These are phyloP conservation scores for Hermodice carunculata DNA, from an alignment of 2,888 invertebrate genomes.

Conservation along the genomic window DNA sequence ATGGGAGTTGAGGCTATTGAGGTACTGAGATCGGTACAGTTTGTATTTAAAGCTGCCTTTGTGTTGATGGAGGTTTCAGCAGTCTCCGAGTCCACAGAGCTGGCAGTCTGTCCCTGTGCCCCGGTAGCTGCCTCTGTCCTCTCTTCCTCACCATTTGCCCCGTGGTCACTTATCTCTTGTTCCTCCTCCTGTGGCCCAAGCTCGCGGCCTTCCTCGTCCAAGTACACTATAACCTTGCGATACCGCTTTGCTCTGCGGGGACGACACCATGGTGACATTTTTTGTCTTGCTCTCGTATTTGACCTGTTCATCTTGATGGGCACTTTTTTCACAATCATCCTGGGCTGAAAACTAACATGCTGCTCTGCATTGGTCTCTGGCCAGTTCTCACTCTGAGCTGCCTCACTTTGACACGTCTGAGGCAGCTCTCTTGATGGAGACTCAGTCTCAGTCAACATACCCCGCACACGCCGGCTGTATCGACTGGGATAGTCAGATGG, in stretches of 20 bases:
- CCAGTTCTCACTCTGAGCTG: not conserved
- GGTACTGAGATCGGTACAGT: no score
- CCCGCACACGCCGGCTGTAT: slow-evolving; percentile 55
- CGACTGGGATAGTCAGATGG: slow-evolving; percentile 27
- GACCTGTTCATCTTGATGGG: not conserved
- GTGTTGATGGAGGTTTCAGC: no score
- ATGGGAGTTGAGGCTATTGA: no score
- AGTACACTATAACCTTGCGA: slow-evolving; percentile 22
- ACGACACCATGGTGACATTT: slow-evolving; percentile 27
- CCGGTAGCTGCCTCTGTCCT: not conserved
- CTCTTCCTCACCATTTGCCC: not conserved
- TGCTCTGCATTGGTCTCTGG: not conserved
- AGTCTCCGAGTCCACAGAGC: no score
- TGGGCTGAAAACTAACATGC: not conserved
- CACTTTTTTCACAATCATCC: slow-evolving; percentile 19
- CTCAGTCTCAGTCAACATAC: slow-evolving; percentile 50
- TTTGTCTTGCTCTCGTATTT: not conserved
- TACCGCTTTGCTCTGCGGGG: slow-evolving; percentile 8
- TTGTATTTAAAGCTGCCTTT: no score
- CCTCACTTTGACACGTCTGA: not conserved
- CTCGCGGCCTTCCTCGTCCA: slow-evolving; percentile 31
- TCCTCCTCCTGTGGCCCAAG: not conserved
- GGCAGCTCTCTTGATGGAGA: no score
- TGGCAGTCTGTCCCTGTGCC: no score
- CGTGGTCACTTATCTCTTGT: not conserved